A percentile compares a stretch with the other conserved stretches of the same genome.
Conservation (phyloP, 2,888 invertebrate genomes). For the Cataglyphis livida region DNA sequence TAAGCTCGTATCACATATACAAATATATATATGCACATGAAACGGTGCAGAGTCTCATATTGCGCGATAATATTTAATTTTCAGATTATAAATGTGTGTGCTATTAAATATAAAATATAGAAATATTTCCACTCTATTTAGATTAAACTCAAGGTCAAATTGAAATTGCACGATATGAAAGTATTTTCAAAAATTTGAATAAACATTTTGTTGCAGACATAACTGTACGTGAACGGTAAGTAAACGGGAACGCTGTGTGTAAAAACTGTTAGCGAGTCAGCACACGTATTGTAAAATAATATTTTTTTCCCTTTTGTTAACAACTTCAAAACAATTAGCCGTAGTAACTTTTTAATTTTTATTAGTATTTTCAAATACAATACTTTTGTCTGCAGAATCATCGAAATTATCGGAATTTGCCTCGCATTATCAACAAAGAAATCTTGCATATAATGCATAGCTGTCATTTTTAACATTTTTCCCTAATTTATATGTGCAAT, state of each 20-base stretch:
- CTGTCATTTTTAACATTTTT: background rate
- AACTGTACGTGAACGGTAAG: background rate
- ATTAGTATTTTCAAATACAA: background rate
- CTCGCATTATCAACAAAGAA: background rate
- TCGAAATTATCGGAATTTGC: background rate
- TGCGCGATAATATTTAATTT: background rate
- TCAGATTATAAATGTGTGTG: background rate
- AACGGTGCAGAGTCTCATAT: too few relatives aligned
- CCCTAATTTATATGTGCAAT: background rate
- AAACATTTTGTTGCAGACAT: background rate
- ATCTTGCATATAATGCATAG: background rate
- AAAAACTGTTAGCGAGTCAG: background rate
- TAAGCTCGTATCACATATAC: background rate
- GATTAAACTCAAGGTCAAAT: background rate
- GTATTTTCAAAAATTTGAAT: background rate
- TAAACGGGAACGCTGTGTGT: background rate
- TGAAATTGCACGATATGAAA: background rate
- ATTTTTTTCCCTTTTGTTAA: background rate
- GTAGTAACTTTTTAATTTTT: background rate
- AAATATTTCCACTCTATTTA: background rate
- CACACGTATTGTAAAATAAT: background rate
- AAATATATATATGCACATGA: background rate
- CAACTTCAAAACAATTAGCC: background rate
- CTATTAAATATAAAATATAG: slow-evolving; percentile 4
- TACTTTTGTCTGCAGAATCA: background rate